Conservation (phyloP, 2,888 invertebrate species). For the Celastrina argiolus region DNA sequence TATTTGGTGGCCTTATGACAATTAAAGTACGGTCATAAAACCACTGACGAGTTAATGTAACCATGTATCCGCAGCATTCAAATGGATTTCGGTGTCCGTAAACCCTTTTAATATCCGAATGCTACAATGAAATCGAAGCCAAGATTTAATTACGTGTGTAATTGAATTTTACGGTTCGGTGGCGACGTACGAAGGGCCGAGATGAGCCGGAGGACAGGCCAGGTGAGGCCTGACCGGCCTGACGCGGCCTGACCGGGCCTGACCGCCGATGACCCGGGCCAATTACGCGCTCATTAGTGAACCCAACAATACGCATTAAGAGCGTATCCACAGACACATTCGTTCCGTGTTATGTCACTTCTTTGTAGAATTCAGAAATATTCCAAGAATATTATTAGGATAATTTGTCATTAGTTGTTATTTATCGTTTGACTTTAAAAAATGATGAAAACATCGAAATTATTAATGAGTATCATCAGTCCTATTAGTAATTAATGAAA, state of each 20-base stretch:
- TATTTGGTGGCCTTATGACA: neutral
- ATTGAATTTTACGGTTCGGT: conserved; percentile 50
- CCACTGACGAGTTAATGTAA: neutral
- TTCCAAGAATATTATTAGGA: neutral
- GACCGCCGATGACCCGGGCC: conserved; percentile 45
- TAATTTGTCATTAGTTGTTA: no score
- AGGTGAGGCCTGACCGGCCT: conserved; percentile 46
- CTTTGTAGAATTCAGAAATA: neutral
- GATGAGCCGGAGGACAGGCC: conserved; percentile 40
- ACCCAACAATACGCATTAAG: conserved; percentile 65
- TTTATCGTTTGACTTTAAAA: no score
- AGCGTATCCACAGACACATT: conserved; percentile 56
- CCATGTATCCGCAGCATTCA: neutral
- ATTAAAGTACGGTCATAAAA: neutral
- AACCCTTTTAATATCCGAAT: conserved; percentile 21
- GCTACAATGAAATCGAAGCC: conserved; percentile 45
- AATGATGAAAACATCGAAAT: no score
- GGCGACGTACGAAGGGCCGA: conserved; percentile 37
- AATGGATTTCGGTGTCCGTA: neutral
- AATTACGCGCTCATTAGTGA: conserved; percentile 69
- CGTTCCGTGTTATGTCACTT: neutral
- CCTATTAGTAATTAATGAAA: no score
- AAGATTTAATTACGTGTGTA: conserved; percentile 51
- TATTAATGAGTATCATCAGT: no score
- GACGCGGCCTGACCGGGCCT: conserved; percentile 51